Conservation (phyloP, 2,797 vertebrate species). For the Brotogeris chrysoptera region DNA sequence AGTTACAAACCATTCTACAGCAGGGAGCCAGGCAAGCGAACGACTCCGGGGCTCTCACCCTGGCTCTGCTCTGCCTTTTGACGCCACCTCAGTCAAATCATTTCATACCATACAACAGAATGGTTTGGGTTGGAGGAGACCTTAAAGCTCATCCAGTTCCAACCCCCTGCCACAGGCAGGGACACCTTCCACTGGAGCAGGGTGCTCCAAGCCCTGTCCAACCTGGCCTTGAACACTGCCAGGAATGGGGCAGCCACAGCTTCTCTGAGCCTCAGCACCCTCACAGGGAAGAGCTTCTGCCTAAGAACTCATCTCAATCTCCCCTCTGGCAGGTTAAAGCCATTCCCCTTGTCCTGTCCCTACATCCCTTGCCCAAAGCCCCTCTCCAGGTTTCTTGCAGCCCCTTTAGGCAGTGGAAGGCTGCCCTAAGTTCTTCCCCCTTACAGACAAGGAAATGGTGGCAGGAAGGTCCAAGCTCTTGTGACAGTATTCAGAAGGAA, state of each 20-base stretch:
- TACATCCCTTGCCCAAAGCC: background rate
- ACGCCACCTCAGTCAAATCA: background rate
- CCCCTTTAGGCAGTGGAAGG: background rate
- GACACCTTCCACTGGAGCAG: background rate
- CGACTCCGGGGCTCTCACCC: background rate
- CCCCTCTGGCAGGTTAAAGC: background rate
- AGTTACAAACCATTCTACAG: background rate
- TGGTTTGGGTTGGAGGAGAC: background rate
- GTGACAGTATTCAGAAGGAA: background rate
- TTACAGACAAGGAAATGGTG: background rate
- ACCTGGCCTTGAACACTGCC: background rate
- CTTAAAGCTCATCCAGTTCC: background rate
- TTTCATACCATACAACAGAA: background rate
- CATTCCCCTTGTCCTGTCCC: background rate
- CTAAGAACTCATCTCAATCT: background rate
- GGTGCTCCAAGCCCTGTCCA: background rate
- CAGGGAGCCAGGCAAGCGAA: background rate
- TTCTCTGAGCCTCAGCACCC: too few relatives aligned
- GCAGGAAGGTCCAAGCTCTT: background rate
- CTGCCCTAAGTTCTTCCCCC: background rate
- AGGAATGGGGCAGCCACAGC: too few relatives aligned
- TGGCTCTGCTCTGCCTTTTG: background rate
- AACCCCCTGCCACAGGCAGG: accelerated
- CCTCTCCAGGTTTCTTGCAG: background rate
- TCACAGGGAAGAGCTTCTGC: background rate